These are phyloP conservation scores for Scaptomyza caliginosa DNA, from an alignment of 2,888 invertebrate genomes.

Conservation along the genomic window DNA sequence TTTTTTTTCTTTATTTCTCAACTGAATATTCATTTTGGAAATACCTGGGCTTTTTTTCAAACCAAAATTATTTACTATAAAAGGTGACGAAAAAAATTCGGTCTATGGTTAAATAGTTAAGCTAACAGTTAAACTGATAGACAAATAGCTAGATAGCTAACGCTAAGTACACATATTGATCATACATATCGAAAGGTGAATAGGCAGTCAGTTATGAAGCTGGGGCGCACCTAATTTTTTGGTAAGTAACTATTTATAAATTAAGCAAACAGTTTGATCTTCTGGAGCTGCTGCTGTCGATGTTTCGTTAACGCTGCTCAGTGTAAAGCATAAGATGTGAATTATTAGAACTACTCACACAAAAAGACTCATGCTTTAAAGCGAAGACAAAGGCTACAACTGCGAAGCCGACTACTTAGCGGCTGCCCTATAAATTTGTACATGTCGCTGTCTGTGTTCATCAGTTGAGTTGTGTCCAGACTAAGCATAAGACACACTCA, in stretches of 20 bases:
- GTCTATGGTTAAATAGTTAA: conserved; percentile 73
- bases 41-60: conserved; percentile 72
- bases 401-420: conserved; percentile 21
- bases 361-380: neutral
- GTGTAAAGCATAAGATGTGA: conserved; percentile 37
- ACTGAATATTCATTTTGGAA: conserved; percentile 64
- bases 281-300: conserved; percentile 17
- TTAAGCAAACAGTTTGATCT: conserved; percentile 69
- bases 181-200: conserved; percentile 12
- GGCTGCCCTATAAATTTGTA: conserved; percentile 80
- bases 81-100: conserved; percentile 75
- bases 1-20: conserved; percentile 16
- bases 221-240: conserved; percentile 62
- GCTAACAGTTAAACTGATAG: conserved; percentile 33
- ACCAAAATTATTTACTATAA: conserved; percentile 43
- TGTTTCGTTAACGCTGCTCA: conserved; percentile 19
- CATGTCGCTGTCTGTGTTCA: conserved; percentile 59
- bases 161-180: neutral
- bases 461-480: conserved; percentile 73
- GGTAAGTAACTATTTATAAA: conserved; percentile 77
- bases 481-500: conserved; percentile 34
- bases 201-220: conserved; percentile 20
- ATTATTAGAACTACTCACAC: conserved; percentile 68
- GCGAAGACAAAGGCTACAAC: neutral
- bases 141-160: conserved; percentile 5